Evolutionary conservation across 2,888 invertebrate species (phyloP), one percentile per base, ranked within the genome.

Genomic region (Taphrorychus bicolor): DNA sequence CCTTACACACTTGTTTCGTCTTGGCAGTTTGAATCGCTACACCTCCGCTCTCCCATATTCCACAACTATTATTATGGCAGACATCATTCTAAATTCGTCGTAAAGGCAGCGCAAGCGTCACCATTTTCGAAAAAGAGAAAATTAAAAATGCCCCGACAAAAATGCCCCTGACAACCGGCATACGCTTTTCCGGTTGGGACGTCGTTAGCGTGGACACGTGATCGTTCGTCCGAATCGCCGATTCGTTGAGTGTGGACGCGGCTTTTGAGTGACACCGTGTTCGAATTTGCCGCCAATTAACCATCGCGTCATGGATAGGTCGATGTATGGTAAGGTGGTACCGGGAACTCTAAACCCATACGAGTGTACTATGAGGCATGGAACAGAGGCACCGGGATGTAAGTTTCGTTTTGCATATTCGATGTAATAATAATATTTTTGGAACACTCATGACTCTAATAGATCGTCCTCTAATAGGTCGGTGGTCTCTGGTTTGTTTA

Each of bases 271-370:
- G 71, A 71, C 72, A 70, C 59, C 24, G 53, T 59, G 73, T 76
- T 72, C 41, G 69, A 75, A 75, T 73, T 74, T 66, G 70, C 72
- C 74, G 71, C 63, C 40, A 45, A n/a, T n/a, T n/a, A 53, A 45
- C 45, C 53, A 58, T 17, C 32, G 63, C 64, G 65, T 60, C 64
- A 93, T 94, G 94, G 94, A 94, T 87, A 88, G 94, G 81, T 91
- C 93, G 82, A 94, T 93, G 93, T 94, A 94, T 82, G 94, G 94
- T 74, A 93, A 93, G 85, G 87, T 93, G 79, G 88, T 89, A 81
- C 93, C 92, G 60, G 92, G 93, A 49, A 91, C 91, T 80, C 89
- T 93, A 82, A 91, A 93, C 78, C 94, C 94, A 59, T 94, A 92
- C 83, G 89, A 93, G 83, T 93, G 94, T 82, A 89, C 92, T 59